Conservation (phyloP, 2,113 vertebrate species). For the Ibidorhyncha struthersii region DNA sequence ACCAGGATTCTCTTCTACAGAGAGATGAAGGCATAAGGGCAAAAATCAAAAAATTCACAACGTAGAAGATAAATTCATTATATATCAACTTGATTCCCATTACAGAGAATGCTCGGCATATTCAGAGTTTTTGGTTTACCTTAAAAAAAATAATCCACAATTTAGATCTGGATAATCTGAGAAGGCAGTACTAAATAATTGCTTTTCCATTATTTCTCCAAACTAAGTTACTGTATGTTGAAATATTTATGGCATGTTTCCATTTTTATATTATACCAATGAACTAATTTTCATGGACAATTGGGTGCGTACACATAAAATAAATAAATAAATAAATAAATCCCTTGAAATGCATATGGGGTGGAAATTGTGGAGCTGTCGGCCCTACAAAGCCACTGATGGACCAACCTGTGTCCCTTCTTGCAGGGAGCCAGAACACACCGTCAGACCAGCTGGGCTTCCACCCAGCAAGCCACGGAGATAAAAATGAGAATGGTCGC, state of each 20-base stretch:
- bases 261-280: neutral
- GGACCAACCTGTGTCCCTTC: rapidly evolving
- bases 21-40: neutral
- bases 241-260: neutral
- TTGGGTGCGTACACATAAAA: neutral
- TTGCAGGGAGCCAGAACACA: neutral
- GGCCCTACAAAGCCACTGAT: neutral
- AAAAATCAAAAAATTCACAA: neutral
- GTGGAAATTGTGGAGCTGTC: neutral
- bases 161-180: neutral
- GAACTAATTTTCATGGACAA: neutral
- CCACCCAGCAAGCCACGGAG: neutral
- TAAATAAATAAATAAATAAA: neutral
- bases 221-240: neutral
- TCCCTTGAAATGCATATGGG: neutral
- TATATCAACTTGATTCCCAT: neutral
- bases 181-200: neutral
- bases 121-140: neutral
- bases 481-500: neutral
- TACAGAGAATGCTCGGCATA: neutral
- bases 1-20: neutral
- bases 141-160: neutral
- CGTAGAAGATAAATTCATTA: neutral
- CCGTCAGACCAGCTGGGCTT: neutral
- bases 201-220: neutral